Evolutionary conservation across 2,888 invertebrate species (phyloP), one percentile per base, ranked within the genome.

Genomic region (Amphipyra berbera): DNA sequence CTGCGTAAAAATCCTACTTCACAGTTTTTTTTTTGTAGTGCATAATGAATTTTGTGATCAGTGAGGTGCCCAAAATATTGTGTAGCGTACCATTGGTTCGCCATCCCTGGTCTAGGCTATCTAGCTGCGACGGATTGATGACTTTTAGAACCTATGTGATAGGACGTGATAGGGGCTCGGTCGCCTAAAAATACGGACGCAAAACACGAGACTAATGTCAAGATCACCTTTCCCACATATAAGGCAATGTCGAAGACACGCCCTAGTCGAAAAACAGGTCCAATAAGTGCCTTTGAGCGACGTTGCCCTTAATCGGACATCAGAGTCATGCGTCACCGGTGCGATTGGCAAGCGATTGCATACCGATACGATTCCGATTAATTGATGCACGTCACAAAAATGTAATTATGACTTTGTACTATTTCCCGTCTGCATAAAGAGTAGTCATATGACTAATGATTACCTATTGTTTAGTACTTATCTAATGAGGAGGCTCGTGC

Each of bases 191-290:
- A 48, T 65, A 65, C 53, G 47, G 73, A 48, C 35, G 33, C 45
- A 45, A 35, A 52, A 58, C 76, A 63, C 65, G 72, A 55, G 33
- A 52, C 58, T 50, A 46, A 69, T 56, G 65, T 64, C 64, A 61
- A 68, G 60, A 59, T 57, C 59, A 57, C 61, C 52, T 73, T 78
- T 40, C n/a, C 40, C 44, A 46, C 56, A 45, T 50, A 57, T 21
- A 58, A 48, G 54, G 58, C 50, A 61, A 61, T 54, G 57, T 58
- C 48, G 58, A 50, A 57, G 68, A 46, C 55, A 53, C 8, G 52
- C 62, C 65, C 44, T 41, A 50, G 41, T 35, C 30, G 15, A 10
- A 6, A 14, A 75, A 62, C 55, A 50, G 49, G 54, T 55, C 52
- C 5, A 40, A 14, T 38, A 42, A 48, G 69, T 55, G 9, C 10